A percentile compares a stretch with the other conserved stretches of the same genome.
Evolutionary conservation across 2,888 invertebrate genomes (phyloP).

Genomic region (Torymus texanus): DNA sequence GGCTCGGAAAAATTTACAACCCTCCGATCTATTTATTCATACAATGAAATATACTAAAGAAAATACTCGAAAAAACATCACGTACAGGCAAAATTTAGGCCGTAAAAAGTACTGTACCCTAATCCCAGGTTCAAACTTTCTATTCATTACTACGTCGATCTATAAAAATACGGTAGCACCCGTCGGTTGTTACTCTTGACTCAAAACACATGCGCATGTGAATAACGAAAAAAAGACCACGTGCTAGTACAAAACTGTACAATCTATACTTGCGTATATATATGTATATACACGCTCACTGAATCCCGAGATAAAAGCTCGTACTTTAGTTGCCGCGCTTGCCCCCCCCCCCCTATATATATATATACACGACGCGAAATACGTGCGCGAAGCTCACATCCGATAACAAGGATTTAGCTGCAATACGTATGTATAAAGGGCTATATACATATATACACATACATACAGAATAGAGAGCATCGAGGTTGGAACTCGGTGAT

Average conservation of each 20-base stretch:
- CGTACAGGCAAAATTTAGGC: too few species aligned
- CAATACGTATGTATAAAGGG: neutral
- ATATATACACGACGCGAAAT: too few species aligned
- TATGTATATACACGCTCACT: neutral
- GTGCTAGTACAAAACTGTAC: neutral
- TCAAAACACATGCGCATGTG: neutral
- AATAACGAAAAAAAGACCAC: neutral
- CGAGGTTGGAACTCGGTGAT: too few species aligned
- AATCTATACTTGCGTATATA: too few species aligned
- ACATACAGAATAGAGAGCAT: too few species aligned
- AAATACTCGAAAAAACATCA: neutral
- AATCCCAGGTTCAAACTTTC: neutral
- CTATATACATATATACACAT: too few species aligned
- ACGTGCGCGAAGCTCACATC: neutral
- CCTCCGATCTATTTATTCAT: too few species aligned
- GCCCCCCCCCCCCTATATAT: neutral
- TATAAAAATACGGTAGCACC: neutral
- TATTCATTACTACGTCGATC: neutral
- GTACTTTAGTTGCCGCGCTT: conserved; percentile 9
- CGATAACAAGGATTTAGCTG: conserved; percentile 22
- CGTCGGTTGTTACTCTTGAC: neutral
- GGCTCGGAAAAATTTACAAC: too few species aligned
- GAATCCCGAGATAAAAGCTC: conserved; percentile 22
- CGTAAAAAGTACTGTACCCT: too few species aligned
- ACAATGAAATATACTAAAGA: too few species aligned